Conservation (phyloP, 2,113 vertebrate species). For the Herpailurus yagouaroundi region DNA sequence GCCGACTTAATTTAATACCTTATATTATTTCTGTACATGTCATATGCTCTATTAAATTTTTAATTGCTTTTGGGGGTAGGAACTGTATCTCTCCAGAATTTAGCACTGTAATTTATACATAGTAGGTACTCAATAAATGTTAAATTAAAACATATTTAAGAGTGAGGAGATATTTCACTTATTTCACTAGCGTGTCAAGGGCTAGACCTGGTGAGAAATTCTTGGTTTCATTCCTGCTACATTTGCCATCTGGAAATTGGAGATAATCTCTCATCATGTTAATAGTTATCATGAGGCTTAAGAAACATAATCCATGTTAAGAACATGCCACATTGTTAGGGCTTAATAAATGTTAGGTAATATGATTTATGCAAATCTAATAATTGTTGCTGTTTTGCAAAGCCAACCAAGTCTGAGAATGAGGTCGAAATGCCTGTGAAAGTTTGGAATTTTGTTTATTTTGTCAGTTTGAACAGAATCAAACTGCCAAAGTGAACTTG, state of each 20-base stretch:
- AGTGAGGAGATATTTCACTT: neutral
- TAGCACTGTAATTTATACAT: neutral
- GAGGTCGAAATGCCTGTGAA: neutral
- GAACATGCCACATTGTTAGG: neutral
- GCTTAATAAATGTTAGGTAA: neutral
- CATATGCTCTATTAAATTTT: neutral
- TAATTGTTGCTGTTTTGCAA: neutral
- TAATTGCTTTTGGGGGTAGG: neutral
- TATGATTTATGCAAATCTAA: neutral
- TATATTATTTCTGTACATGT: neutral
- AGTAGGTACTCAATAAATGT: neutral
- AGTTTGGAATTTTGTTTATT: neutral
- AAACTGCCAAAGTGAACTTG: neutral
- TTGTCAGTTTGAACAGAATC: neutral
- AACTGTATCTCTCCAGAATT: neutral
- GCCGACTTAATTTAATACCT: neutral
- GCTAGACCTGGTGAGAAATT: neutral
- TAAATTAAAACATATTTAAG: neutral
- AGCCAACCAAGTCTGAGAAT: neutral
- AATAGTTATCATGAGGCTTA: neutral
- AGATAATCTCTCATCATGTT: neutral
- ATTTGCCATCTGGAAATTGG: neutral
- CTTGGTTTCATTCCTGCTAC: neutral
- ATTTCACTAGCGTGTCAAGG: neutral
- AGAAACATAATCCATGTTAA: neutral